Evolutionary conservation across 2,113 vertebrate species (phyloP).

Genomic region (Bubo blakistoni): DNA sequence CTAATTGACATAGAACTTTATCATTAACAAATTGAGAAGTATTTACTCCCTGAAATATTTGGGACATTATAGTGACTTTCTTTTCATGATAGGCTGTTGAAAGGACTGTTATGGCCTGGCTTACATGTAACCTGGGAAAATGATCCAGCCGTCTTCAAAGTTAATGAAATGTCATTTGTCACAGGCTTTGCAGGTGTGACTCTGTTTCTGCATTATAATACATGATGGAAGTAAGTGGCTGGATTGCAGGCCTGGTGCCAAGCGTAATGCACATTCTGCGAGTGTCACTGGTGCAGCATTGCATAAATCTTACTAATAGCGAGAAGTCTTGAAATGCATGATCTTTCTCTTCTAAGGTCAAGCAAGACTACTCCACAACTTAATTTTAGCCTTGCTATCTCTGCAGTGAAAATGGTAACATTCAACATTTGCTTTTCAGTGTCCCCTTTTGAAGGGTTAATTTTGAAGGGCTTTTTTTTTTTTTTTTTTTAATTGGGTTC

Average conservation of each 20-base stretch:
- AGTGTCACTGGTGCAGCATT: slow-evolving; percentile 24
- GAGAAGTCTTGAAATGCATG: slow-evolving; percentile 27
- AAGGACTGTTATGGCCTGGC: slow-evolving; percentile 74
- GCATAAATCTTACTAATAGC: slow-evolving; percentile 17
- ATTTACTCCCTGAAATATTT: slow-evolving; percentile 76
- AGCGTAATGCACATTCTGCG: slow-evolving; percentile 28
- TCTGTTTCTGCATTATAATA: slow-evolving; percentile 70
- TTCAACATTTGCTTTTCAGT: background rate
- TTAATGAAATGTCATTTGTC: slow-evolving; percentile 88
- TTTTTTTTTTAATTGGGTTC: background rate
- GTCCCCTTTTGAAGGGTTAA: background rate
- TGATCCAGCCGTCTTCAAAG: slow-evolving; percentile 73
- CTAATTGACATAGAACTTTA: slow-evolving; percentile 79
- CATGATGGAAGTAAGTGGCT: slow-evolving; percentile 25
- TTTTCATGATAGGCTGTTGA: slow-evolving; percentile 72
- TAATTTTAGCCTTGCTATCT: background rate
- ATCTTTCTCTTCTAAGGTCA: slow-evolving; percentile 52
- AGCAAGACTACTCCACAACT: background rate
- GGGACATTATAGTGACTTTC: slow-evolving; percentile 73
- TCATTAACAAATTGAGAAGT: slow-evolving; percentile 79
- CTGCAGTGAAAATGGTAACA: background rate
- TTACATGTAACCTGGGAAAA: slow-evolving; percentile 76
- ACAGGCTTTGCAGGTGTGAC: slow-evolving; percentile 80
- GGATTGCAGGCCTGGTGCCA: slow-evolving; percentile 45
- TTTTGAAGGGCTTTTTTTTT: background rate